These are phyloP conservation scores for Cactoblastis cactorum DNA, from an alignment of 2,888 invertebrate genomes.

Conservation along the genomic window DNA sequence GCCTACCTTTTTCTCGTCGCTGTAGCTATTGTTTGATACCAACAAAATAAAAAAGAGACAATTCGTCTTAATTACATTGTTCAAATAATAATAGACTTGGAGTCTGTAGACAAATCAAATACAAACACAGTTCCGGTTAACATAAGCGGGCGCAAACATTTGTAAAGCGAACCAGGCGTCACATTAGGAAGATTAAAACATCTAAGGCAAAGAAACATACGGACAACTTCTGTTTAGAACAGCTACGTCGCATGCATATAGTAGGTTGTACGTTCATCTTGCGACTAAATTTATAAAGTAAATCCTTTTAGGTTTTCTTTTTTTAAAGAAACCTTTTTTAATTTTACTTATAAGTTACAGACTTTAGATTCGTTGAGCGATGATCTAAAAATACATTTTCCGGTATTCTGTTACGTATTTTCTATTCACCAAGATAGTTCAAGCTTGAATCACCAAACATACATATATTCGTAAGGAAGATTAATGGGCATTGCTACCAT, in stretches of 20 bases:
- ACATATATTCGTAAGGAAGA: too few species aligned
- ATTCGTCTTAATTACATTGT: slow-evolving; percentile 11
- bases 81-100: slow-evolving; percentile 7
- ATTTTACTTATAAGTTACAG: too few species aligned
- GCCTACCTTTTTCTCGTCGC: background rate
- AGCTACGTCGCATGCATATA: background rate
- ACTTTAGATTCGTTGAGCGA: too few species aligned
- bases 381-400: too few species aligned
- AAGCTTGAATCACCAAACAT: too few species aligned
- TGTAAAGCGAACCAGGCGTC: slow-evolving; percentile 56
- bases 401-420: too few species aligned
- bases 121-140: slow-evolving; percentile 40
- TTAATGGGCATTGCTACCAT: too few species aligned
- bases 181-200: slow-evolving; percentile 77
- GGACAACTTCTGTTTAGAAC: slow-evolving; percentile 33
- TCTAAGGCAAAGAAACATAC: slow-evolving; percentile 62
- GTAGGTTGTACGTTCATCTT: too few species aligned
- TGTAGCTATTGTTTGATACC: background rate
- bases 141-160: slow-evolving; percentile 50
- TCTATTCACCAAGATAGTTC: too few species aligned
- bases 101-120: slow-evolving; percentile 37
- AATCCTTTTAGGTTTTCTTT: too few species aligned
- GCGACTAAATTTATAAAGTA: too few species aligned
- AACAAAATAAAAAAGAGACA: background rate
- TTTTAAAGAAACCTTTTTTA: too few species aligned